These are phyloP conservation scores for Rissa tridactyla DNA, from an alignment of 2,113 vertebrate species.

Conservation along the genomic window DNA sequence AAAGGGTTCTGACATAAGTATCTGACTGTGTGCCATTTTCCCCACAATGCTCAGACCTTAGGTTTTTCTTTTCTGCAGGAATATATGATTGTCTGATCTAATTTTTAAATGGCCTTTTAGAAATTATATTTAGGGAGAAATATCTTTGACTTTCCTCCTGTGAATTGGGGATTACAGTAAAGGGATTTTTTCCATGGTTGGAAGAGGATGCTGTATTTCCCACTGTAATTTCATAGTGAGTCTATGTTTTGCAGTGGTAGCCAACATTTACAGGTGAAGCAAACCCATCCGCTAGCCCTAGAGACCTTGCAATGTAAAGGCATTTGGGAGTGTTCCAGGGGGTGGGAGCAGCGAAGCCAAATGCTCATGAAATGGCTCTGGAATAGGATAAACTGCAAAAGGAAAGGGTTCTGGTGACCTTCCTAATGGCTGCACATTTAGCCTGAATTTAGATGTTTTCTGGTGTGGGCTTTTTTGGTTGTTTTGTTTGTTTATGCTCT, in stretches of 20 bases:
- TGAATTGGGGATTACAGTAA: constrained; percentile 16
- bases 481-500: background rate
- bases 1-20: background rate
- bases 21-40: background rate
- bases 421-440: background rate
- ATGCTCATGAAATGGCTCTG: background rate
- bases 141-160: background rate
- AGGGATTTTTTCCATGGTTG: background rate
- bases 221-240: background rate
- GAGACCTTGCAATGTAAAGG: background rate
- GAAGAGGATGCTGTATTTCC: constrained; percentile 22
- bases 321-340: background rate
- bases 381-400: background rate
- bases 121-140: background rate
- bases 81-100: background rate
- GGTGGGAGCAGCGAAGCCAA: background rate
- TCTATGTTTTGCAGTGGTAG: background rate
- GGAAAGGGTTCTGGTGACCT: background rate
- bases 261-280: constrained; percentile 27
- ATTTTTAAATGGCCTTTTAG: background rate
- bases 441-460: background rate
- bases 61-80: background rate
- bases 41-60: background rate
- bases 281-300: background rate
- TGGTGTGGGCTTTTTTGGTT: background rate